Evolutionary conservation across 2,888 invertebrate species (phyloP).

Genomic region (Tipula unca): DNA sequence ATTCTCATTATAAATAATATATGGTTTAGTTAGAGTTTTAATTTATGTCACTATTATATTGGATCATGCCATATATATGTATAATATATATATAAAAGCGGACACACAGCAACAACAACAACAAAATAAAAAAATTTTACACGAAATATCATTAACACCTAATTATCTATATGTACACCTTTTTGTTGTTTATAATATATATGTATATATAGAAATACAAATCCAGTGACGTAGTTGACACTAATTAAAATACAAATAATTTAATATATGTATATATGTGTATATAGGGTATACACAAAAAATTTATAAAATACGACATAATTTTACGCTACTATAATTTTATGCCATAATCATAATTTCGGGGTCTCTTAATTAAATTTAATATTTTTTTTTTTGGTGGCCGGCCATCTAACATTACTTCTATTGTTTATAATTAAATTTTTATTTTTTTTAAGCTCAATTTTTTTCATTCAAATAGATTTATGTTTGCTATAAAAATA

Average conservation of each 20-base stretch:
- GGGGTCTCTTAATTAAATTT: neutral
- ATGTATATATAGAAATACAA: no score
- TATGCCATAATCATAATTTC: neutral
- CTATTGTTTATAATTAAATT: neutral
- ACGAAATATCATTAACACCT: conserved; percentile 8
- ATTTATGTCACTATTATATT: neutral
- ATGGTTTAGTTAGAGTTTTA: neutral
- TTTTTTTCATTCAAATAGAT: neutral
- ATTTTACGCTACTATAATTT: neutral
- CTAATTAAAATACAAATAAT: neutral
- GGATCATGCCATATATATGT: neutral
- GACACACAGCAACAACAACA: neutral
- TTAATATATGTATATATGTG: neutral
- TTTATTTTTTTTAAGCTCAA: neutral
- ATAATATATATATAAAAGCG: neutral
- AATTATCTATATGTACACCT: conserved; percentile 8
- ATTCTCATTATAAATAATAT: neutral
- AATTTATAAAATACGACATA: neutral
- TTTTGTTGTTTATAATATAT: neutral
- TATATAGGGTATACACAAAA: neutral
- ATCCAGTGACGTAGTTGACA: conserved; percentile 14
- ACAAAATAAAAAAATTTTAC: neutral
- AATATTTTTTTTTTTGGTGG: no score
- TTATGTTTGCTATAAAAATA: neutral
- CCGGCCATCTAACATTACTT: neutral